phyloP scores from a whole-genome alignment of 1,140 invertebrate genomes.

The Lamellibrachia luymesi region DNA sequence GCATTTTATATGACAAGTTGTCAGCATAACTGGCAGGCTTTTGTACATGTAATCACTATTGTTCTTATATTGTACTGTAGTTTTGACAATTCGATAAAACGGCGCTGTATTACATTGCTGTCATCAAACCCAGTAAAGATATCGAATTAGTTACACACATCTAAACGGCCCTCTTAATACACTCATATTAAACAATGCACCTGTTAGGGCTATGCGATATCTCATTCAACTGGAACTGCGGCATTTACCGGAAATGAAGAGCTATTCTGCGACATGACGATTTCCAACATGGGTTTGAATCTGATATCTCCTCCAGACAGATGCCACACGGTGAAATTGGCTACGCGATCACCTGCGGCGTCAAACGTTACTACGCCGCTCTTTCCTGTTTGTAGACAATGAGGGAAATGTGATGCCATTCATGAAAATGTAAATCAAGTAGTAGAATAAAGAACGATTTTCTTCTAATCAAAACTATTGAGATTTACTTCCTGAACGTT shows the following conservation, averaged over 20 bases:
- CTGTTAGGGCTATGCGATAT: neutral
- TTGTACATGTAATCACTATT: neutral
- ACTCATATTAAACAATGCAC: neutral
- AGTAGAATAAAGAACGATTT: no score
- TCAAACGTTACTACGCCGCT: neutral
- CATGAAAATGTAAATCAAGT: no score
- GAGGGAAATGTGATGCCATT: neutral
- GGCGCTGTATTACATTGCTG: no score
- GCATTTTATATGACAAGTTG: neutral
- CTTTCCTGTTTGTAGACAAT: neutral
- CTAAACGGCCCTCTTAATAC: no score
- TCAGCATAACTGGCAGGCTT: neutral
- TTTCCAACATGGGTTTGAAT: neutral
- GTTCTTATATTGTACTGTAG: no score
- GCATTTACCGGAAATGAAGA: neutral
- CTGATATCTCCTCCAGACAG: neutral
- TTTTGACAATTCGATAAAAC: no score
- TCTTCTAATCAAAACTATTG: neutral
- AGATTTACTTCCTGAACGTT: no score
- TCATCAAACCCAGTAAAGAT: no score
- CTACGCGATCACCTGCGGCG: neutral
- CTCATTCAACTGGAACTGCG: neutral
- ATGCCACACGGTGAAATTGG: slow-evolving; percentile 8
- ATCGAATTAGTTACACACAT: no score
- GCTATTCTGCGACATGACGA: neutral